These are phyloP conservation scores for Cryptocheilus praepositus DNA, from an alignment of 2,888 invertebrate species.

Conservation along the genomic window DNA sequence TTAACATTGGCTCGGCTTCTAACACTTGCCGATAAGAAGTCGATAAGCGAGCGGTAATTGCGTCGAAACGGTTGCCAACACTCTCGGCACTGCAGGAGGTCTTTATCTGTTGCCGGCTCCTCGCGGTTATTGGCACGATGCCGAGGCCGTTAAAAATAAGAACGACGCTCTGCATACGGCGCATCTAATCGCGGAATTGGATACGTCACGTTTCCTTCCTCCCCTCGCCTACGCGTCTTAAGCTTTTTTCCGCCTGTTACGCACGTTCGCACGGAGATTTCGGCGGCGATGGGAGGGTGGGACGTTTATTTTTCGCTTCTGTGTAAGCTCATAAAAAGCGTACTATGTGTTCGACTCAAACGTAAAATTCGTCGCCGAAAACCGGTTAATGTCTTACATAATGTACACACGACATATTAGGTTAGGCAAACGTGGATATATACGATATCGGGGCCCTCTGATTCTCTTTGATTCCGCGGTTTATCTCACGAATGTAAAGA, in stretches of 20 bases:
- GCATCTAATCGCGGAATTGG: slow-evolving; percentile 61
- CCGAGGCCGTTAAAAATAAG: slow-evolving; percentile 48
- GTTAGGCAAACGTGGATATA: no score
- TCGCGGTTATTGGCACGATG: slow-evolving; percentile 25
- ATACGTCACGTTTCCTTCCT: slow-evolving; percentile 54
- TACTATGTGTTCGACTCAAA: no score
- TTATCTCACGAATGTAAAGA: slow-evolving; percentile 52
- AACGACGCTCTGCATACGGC: slow-evolving; percentile 58
- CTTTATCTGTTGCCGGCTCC: slow-evolving; percentile 43
- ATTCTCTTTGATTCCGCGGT: slow-evolving; percentile 19
- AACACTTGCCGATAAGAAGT: slow-evolving; percentile 47
- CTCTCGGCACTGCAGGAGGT: slow-evolving; percentile 48
- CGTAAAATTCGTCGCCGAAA: no score
- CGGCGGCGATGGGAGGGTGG: background rate
- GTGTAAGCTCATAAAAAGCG: no score
- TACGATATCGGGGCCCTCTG: slow-evolving; percentile 35
- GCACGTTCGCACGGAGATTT: slow-evolving; percentile 26
- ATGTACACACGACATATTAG: no score
- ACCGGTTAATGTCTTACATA: no score
- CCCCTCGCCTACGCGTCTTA: slow-evolving; percentile 19
- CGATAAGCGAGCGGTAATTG: slow-evolving; percentile 60
- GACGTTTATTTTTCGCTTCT: no score
- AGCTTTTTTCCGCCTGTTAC: slow-evolving; percentile 27
- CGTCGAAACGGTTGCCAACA: slow-evolving; percentile 43
- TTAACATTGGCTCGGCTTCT: slow-evolving; percentile 33